phyloP scores from a whole-genome alignment of 2,888 invertebrate species.

The Esperia sulphurella region DNA sequence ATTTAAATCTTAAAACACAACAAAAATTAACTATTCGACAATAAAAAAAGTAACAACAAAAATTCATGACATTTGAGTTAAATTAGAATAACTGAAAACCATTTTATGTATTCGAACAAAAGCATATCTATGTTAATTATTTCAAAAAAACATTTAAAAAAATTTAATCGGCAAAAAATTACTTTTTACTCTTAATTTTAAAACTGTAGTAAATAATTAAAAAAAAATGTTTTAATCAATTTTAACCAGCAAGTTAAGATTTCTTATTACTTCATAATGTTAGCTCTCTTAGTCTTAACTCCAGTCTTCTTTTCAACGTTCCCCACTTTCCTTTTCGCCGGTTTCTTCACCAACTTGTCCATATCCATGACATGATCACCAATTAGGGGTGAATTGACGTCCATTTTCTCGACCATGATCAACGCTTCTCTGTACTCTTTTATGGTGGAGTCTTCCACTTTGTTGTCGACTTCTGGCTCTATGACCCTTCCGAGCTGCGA shows the following conservation, averaged over 20 bases:
- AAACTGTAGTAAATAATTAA: no score
- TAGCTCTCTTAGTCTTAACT: conserved; percentile 30
- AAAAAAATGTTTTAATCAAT: no score
- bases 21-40: no score
- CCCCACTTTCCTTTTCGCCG: conserved; percentile 32
- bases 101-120: no score
- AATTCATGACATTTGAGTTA: no score
- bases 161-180: no score
- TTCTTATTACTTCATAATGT: conserved; percentile 8
- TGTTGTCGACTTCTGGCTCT: conserved; percentile 16
- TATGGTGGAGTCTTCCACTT: conserved; percentile 32
- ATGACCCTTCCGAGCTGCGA: conserved; percentile 32
- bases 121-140: no score
- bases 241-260: not conserved
- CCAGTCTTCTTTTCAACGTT: conserved; percentile 24
- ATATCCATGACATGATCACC: conserved; percentile 37
- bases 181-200: no score
- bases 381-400: conserved; percentile 33
- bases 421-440: conserved; percentile 46
- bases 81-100: no score
- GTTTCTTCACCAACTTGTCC: conserved; percentile 26
- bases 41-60: no score
- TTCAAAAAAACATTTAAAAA: no score
- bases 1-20: no score
- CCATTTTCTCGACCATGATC: conserved; percentile 22